Conservation (phyloP, 2,888 invertebrate species). For the Cylloceria caligata region DNA sequence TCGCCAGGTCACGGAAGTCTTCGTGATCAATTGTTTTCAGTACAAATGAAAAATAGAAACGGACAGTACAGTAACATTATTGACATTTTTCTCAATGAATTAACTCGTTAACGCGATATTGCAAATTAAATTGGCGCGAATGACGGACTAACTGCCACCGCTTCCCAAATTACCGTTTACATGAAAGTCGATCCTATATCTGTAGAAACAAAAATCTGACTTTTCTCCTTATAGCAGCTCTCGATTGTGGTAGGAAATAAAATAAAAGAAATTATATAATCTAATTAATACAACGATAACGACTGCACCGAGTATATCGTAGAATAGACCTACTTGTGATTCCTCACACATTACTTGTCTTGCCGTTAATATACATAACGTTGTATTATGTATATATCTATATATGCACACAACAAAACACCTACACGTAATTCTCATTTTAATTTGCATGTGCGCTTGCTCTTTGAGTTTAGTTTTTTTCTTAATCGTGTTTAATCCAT, state of each 20-base stretch:
- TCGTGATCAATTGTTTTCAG: constrained; percentile 24
- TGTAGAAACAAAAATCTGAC: constrained; percentile 65
- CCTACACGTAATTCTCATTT: constrained; percentile 74
- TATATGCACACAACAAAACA: constrained; percentile 70
- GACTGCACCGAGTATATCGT: constrained; percentile 73
- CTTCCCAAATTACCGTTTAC: constrained; percentile 20
- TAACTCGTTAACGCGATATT: constrained; percentile 16
- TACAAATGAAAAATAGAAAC: constrained; percentile 35
- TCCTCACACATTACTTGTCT: constrained; percentile 71
- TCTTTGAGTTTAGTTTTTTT: constrained; percentile 69
- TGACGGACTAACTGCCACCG: constrained; percentile 22
- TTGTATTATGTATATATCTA: constrained; percentile 41
- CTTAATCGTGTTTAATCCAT: constrained; percentile 46
- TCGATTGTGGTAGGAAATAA: constrained; percentile 74
- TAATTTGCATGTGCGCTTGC: constrained; percentile 82
- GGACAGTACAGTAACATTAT: constrained; percentile 33
- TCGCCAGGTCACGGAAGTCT: constrained; percentile 22
- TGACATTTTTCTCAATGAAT: neutral
- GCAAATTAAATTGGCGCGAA: constrained; percentile 27
- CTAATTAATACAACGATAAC: constrained; percentile 55
- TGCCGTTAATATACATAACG: constrained; percentile 71
- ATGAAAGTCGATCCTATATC: constrained; percentile 46
- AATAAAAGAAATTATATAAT: constrained; percentile 61
- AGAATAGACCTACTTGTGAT: constrained; percentile 72
- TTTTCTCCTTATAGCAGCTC: constrained; percentile 72